Evolutionary conservation across 1,140 invertebrate species (phyloP).

Genomic region (Oncopodura yosiiana): DNA sequence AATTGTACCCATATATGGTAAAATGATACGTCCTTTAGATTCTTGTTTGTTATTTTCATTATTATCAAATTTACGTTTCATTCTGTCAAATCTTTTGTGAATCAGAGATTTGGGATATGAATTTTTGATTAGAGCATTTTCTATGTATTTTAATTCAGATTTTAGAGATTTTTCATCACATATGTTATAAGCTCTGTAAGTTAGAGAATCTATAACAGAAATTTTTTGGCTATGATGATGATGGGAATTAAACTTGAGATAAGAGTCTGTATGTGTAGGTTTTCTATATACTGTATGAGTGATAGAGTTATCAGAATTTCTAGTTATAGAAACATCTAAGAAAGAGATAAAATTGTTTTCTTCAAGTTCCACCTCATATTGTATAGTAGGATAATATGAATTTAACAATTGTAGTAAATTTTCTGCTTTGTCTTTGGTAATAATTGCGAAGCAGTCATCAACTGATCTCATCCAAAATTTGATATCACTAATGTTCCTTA

Average conservation of each 20-base stretch:
- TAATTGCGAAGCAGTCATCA: constrained; percentile 28
- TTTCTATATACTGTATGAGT: constrained; percentile 15
- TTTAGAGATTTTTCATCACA: constrained; percentile 6
- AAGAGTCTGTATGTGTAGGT: constrained; percentile 3
- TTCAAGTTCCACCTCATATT: constrained; percentile 32
- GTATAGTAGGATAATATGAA: constrained; percentile 18
- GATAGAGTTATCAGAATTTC: not conserved
- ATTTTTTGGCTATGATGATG: constrained; percentile 11
- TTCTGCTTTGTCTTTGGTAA: not conserved
- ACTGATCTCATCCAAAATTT: constrained; percentile 26
- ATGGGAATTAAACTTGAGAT: constrained; percentile 15
- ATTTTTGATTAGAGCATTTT: not conserved
- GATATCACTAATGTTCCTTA: constrained; percentile 1
- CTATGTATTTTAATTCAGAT: constrained; percentile 6
- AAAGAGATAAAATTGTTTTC: constrained; percentile 20
- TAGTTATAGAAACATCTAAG: constrained; percentile 19
- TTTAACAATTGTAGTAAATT: constrained; percentile 15
- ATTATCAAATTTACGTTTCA: no score
- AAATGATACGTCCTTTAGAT: no score
- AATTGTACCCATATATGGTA: no score
- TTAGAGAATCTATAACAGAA: constrained; percentile 6
- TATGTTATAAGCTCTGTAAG: not conserved
- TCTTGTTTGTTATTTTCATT: no score
- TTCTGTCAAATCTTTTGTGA: not conserved
- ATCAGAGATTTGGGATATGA: not conserved